phyloP scores from a whole-genome alignment of 2,797 vertebrate genomes.

The Hylomyscus alleni region DNA sequence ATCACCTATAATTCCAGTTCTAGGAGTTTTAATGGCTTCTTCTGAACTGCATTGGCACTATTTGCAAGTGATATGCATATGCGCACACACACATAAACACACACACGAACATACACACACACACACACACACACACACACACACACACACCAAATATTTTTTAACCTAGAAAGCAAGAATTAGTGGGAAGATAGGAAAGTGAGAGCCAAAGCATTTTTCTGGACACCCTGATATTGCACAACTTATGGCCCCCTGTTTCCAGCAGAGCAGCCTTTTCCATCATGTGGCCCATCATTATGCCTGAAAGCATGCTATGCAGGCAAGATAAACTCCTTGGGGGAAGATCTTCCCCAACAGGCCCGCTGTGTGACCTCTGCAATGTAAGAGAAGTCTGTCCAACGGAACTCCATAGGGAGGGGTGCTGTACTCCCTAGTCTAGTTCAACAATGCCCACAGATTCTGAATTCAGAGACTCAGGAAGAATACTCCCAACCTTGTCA shows the following conservation, averaged over 20 bases:
- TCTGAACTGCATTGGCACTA: neutral
- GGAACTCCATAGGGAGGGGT: neutral
- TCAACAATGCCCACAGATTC: constrained; percentile 43
- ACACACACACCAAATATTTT: neutral
- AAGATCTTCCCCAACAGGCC: neutral
- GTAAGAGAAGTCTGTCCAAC: neutral
- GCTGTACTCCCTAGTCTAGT: neutral
- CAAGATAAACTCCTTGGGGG: neutral
- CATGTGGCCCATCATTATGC: too few species aligned
- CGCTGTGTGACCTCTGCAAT: neutral
- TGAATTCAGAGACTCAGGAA: constrained; percentile 52
- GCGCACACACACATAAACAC: fast-evolving
- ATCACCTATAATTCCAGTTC: neutral
- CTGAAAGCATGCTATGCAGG: neutral
- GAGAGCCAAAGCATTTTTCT: neutral
- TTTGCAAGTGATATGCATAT: neutral
- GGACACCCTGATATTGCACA: neutral
- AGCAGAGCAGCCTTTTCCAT: neutral
- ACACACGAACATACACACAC: neutral
- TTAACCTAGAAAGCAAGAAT: neutral
- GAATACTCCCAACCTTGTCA: neutral
- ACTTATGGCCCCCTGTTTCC: neutral
- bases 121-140: too few species aligned
- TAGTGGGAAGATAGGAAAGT: neutral
- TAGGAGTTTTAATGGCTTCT: neutral